A percentile compares a stretch with the other conserved stretches of the same genome.
Evolutionary conservation across 2,113 vertebrate genomes (phyloP).

Genomic region (Macrotis lagotis): DNA sequence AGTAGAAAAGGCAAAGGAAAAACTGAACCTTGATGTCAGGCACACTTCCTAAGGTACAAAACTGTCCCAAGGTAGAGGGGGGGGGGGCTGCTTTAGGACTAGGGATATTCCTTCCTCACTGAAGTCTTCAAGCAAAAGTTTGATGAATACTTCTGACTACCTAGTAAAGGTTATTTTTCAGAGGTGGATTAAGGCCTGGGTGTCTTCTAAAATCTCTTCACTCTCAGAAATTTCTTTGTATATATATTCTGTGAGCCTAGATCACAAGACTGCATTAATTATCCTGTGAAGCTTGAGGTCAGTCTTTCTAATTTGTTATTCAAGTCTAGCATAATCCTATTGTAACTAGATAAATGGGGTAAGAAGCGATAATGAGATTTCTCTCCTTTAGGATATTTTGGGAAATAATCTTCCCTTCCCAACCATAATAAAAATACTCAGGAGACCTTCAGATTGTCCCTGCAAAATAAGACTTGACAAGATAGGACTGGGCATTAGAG

Average conservation of each 20-base stretch:
- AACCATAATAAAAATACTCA: not conserved
- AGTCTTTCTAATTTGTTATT: not conserved
- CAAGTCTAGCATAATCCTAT: not conserved
- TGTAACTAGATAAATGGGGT: not conserved
- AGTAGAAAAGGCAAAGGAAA: not conserved
- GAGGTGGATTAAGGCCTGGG: not conserved
- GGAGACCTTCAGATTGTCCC: not conserved
- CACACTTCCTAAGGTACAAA: not conserved
- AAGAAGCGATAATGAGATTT: not conserved
- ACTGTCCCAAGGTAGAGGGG: not conserved
- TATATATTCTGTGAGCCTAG: not conserved
- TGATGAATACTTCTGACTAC: not conserved
- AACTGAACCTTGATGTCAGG: not conserved
- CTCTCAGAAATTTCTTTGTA: too few relatives aligned
- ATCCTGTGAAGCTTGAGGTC: not conserved
- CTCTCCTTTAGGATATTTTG: not conserved
- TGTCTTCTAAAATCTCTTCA: not conserved
- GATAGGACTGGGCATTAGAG: not conserved
- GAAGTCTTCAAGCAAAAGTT: too few relatives aligned
- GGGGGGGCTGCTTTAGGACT: not conserved
- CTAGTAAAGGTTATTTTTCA: not conserved
- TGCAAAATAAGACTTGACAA: not conserved
- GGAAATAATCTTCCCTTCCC: not conserved
- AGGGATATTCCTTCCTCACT: too few relatives aligned
- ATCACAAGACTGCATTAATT: not conserved